Evolutionary conservation across 2,797 vertebrate species (phyloP).

Genomic region (Hirundo rustica): DNA sequence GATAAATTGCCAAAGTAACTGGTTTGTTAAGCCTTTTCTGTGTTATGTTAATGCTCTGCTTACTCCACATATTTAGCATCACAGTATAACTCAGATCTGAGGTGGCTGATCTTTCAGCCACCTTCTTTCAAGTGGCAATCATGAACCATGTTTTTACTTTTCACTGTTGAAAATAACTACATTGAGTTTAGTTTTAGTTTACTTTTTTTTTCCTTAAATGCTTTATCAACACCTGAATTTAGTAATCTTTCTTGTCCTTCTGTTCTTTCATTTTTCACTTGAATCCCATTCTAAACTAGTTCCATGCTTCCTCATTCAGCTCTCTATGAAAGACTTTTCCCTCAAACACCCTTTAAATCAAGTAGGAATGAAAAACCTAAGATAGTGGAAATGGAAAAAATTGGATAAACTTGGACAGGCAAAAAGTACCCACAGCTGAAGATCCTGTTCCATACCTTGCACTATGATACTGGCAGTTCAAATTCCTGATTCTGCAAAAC

Average conservation of each 20-base stretch:
- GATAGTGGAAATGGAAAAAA: background rate
- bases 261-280: background rate
- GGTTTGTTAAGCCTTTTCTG: background rate
- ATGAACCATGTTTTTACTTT: background rate
- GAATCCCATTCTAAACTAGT: background rate
- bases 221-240: background rate
- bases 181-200: background rate
- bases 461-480: background rate
- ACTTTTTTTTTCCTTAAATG: background rate
- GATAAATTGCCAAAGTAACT: background rate
- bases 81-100: background rate
- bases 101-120: background rate
- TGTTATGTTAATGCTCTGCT: background rate
- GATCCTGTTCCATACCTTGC: accelerated
- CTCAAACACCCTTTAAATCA: background rate
- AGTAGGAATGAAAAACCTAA: background rate
- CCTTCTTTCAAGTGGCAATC: background rate
- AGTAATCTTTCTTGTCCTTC: background rate
- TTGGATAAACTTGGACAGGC: background rate
- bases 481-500: background rate
- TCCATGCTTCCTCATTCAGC: background rate
- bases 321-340: background rate
- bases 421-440: background rate
- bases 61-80: background rate
- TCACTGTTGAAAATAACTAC: background rate